A percentile compares a stretch with the other conserved stretches of the same genome.
phyloP scores from a whole-genome alignment of 2,797 vertebrate species.

The Cirrhinus molitorella region DNA sequence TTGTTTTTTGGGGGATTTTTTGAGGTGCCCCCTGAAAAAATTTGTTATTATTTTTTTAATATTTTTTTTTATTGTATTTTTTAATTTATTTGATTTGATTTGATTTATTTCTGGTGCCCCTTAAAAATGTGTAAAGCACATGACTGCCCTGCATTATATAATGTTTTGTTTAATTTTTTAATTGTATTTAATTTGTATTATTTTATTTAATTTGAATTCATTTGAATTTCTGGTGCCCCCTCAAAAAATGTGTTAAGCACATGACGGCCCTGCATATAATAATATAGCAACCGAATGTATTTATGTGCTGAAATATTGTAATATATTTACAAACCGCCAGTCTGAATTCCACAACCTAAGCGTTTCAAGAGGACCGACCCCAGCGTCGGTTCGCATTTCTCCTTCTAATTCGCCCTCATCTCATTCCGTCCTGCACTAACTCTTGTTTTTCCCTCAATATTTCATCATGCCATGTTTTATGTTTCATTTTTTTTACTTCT shows the following conservation, averaged over 20 bases:
- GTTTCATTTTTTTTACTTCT: conserved; percentile 59
- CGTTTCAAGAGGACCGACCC: conserved; percentile 4
- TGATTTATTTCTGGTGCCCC: too few species aligned
- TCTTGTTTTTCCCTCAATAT: conserved; percentile 59
- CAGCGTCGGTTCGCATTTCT: background rate
- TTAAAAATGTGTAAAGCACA: too few species aligned
- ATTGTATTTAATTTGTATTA: too few species aligned
- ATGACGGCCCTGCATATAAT: background rate
- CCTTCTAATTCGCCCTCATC: conserved; percentile 45
- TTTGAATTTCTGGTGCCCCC: background rate
- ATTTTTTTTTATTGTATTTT: too few species aligned
- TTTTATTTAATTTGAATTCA: background rate
- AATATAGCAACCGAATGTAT: background rate
- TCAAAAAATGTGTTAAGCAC: background rate
- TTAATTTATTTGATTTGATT: background rate
- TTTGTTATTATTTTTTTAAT: too few species aligned
- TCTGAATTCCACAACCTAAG: conserved; percentile 22
- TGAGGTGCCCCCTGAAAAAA: too few species aligned
- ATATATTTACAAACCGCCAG: conserved; percentile 27
- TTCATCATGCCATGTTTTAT: conserved; percentile 47
- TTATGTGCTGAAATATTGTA: conserved; percentile 22
- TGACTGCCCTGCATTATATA: too few species aligned
- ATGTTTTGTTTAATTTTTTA: too few species aligned
- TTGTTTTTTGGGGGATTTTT: too few species aligned
- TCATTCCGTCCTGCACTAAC: conserved; percentile 28